phyloP scores from a whole-genome alignment of 2,888 invertebrate genomes.

The Esperia sulphurella region DNA sequence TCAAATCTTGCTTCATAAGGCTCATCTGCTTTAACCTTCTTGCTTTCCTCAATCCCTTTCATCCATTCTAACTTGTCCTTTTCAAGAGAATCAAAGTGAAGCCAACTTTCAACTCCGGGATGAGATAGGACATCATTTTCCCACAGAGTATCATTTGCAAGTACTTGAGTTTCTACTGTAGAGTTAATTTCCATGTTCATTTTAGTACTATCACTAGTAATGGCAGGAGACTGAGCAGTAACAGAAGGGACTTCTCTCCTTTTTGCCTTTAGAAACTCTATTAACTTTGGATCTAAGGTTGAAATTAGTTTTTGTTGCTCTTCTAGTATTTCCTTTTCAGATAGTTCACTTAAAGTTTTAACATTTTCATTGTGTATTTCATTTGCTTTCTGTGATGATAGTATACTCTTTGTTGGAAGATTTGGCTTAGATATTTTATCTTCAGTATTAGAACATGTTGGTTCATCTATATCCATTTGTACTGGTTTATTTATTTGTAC shows the following conservation, averaged over 20 bases:
- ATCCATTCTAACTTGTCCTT: slow-evolving; percentile 94
- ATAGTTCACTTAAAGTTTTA: slow-evolving; percentile 82
- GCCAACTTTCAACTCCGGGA: slow-evolving; percentile 84
- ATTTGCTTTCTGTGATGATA: slow-evolving; percentile 67
- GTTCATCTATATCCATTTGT: slow-evolving; percentile 48
- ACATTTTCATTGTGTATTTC: slow-evolving; percentile 88
- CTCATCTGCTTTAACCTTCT: slow-evolving; percentile 75
- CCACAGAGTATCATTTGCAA: slow-evolving; percentile 48
- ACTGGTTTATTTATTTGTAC: slow-evolving; percentile 37
- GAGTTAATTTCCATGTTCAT: slow-evolving; percentile 43
- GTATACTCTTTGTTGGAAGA: slow-evolving; percentile 60
- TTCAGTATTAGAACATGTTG: slow-evolving; percentile 16
- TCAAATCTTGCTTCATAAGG: slow-evolving; percentile 91
- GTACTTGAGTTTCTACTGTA: slow-evolving; percentile 2
- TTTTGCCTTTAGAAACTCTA: slow-evolving; percentile 81
- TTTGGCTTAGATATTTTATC: slow-evolving; percentile 8
- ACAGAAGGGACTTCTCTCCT: slow-evolving; percentile 25
- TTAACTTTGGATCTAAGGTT: slow-evolving; percentile 81
- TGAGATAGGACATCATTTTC: slow-evolving; percentile 80
- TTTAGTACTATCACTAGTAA: slow-evolving; percentile 7
- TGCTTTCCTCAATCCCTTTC: slow-evolving; percentile 81
- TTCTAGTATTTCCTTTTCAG: slow-evolving; percentile 84
- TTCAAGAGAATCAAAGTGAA: slow-evolving; percentile 93
- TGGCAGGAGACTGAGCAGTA: neutral
- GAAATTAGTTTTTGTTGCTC: slow-evolving; percentile 84